Percentiles rank a stretch among this genome's conserved stretches.
These are phyloP conservation scores for Anoplopoma fimbria DNA, from an alignment of 2,113 vertebrate species.

Conservation along the genomic window DNA sequence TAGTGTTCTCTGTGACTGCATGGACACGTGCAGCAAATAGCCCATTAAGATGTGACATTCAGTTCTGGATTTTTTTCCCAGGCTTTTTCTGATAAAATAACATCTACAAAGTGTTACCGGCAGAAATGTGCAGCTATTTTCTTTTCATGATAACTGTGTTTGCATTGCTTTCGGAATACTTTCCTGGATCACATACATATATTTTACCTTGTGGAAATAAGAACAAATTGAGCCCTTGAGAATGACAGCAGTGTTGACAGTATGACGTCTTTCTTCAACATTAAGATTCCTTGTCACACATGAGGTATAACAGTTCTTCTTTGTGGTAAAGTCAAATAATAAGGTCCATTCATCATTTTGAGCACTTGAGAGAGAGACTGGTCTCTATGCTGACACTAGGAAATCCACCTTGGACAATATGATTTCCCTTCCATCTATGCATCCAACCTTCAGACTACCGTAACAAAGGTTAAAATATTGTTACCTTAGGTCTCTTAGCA, in stretches of 20 bases:
- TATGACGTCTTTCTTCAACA: conserved; percentile 2
- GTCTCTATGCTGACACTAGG: background rate
- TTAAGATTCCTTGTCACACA: conserved; percentile 28
- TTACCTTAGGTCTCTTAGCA: background rate
- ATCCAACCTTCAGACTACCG: background rate
- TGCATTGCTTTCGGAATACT: conserved; percentile 53
- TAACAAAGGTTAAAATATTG: background rate
- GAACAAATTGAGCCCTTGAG: background rate
- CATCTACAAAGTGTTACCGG: conserved; percentile 25
- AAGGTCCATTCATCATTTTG: background rate
- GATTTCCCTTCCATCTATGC: background rate
- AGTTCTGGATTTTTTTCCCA: conserved; percentile 28
- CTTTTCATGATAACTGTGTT: conserved; percentile 18
- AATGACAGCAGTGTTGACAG: conserved; percentile 1
- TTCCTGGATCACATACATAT: conserved; percentile 48
- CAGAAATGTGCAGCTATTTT: conserved; percentile 41
- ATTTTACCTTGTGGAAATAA: conserved; percentile 45
- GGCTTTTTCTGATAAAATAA: conserved; percentile 36
- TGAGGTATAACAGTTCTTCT: conserved; percentile 17
- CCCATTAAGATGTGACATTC: conserved; percentile 23
- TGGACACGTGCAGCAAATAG: conserved; percentile 47
- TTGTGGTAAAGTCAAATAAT: conserved; percentile 15
- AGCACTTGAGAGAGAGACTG: background rate
- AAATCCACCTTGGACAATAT: background rate
- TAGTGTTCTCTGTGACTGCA: conserved; percentile 45